Percentiles rank a stretch among this genome's conserved stretches.
Conservation (phyloP, 2,113 vertebrate genomes). For the Varanus komodoensis region DNA sequence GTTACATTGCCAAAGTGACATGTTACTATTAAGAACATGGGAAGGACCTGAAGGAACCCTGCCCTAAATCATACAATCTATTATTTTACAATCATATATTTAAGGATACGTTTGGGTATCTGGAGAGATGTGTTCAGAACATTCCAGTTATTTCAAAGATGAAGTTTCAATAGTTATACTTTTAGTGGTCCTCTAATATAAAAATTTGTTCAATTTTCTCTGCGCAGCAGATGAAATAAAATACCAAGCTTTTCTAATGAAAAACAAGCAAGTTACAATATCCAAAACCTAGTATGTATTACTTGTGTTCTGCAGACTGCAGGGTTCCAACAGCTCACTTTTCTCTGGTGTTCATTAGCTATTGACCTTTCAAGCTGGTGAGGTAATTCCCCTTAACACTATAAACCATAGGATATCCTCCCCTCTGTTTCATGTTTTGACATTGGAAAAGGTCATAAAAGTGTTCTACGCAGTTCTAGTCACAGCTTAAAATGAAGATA, state of each 20-base stretch:
- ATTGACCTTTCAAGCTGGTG: conserved; percentile 65
- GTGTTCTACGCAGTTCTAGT: conserved; percentile 45
- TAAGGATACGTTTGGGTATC: background rate
- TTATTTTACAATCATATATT: background rate
- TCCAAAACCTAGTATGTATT: conserved; percentile 32
- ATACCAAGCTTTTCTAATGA: background rate
- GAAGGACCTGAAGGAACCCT: background rate
- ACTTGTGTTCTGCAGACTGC: conserved; percentile 44
- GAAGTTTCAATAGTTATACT: background rate
- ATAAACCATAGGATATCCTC: conserved; percentile 67
- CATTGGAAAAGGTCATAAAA: conserved; percentile 65
- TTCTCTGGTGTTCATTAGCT: conserved; percentile 68
- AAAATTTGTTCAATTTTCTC: conserved; percentile 7
- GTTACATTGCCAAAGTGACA: background rate
- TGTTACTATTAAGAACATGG: background rate
- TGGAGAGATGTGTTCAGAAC: background rate
- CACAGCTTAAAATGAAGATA: conserved; percentile 46
- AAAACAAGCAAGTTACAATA: background rate
- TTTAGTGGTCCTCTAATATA: background rate
- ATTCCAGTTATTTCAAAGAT: conserved; percentile 9
- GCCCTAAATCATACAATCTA: background rate
- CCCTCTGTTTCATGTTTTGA: conserved; percentile 66
- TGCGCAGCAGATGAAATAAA: conserved; percentile 25
- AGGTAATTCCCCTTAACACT: conserved; percentile 63
- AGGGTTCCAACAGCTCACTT: conserved; percentile 42